phyloP scores from a whole-genome alignment of 64 coral and sea anemone genomes.

The Astreopora myriophthalma region DNA sequence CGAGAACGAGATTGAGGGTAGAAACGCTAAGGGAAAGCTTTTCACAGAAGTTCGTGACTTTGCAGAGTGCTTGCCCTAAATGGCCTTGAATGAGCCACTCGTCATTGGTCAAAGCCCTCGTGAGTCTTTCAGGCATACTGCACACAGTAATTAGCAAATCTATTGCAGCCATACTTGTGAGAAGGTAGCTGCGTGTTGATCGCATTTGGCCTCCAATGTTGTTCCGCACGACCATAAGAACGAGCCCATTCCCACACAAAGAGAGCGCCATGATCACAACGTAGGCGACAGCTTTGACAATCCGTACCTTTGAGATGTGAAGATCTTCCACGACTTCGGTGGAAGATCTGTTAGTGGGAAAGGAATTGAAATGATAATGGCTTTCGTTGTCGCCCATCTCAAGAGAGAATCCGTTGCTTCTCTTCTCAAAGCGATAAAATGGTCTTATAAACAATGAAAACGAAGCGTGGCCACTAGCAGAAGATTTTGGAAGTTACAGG shows the following conservation, averaged over 20 bases:
- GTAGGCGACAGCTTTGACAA: conserved; percentile 16
- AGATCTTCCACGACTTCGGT: background rate
- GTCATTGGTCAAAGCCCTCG: conserved; percentile 23
- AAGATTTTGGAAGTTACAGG: no score
- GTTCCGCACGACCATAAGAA: conserved; percentile 19
- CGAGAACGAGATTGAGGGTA: background rate
- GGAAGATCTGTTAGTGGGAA: background rate
- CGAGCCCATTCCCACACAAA: conserved; percentile 35
- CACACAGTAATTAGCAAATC: conserved; percentile 44
- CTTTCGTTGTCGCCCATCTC: no score
- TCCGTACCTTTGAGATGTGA: background rate
- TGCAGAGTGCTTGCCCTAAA: conserved; percentile 31
- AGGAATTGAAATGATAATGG: background rate
- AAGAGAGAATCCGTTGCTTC: no score
- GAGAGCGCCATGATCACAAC: background rate
- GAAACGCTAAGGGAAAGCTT: conserved; percentile 41
- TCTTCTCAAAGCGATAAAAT: no score
- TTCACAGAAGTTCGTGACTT: conserved; percentile 53
- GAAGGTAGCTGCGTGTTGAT: conserved; percentile 37
- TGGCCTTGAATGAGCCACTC: conserved; percentile 26
- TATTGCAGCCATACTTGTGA: conserved; percentile 49
- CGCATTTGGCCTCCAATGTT: conserved; percentile 60
- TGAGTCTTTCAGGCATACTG: conserved; percentile 51
- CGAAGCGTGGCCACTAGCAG: no score
- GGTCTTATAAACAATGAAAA: no score